These are phyloP conservation scores for Xanthorhoe designata DNA, from an alignment of 2,888 invertebrate genomes.

Conservation along the genomic window DNA sequence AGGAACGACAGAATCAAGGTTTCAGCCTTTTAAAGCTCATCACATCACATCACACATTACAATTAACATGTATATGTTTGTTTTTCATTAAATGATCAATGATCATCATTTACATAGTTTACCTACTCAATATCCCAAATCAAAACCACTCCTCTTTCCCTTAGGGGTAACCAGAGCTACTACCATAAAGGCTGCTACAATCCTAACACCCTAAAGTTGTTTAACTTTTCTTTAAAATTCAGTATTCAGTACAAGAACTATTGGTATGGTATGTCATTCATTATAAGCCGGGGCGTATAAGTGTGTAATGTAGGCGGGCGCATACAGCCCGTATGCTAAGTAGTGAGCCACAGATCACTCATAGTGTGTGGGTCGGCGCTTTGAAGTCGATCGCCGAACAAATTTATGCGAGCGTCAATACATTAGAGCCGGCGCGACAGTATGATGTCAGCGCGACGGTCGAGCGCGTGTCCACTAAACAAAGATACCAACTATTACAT, in stretches of 20 bases:
- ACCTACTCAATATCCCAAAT: neutral
- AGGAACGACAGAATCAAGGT: too few species aligned
- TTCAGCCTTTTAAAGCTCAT: too few species aligned
- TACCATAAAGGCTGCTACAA: too few species aligned
- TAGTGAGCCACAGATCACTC: constrained; percentile 24
- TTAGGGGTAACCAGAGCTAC: too few species aligned
- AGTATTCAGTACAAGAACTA: too few species aligned
- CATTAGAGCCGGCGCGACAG: constrained; percentile 64
- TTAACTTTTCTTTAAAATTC: too few species aligned
- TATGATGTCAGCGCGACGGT: constrained; percentile 67
- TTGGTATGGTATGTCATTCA: constrained; percentile 6
- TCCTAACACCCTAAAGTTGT: too few species aligned
- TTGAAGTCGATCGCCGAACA: constrained; percentile 62
- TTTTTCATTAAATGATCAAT: too few species aligned
- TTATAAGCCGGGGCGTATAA: constrained; percentile 18
- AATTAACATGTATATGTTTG: too few species aligned
- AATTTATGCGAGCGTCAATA: constrained; percentile 74
- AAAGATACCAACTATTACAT: too few species aligned
- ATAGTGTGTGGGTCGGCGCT: constrained; percentile 45
- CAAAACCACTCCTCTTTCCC: too few species aligned
- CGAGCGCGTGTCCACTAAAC: constrained; percentile 51
- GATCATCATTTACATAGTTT: neutral
- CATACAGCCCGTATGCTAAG: constrained; percentile 59
- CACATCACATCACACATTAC: too few species aligned
- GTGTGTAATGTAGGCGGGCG: constrained; percentile 35